Base-by-base conservation (phyloP, 2,888 invertebrate species). In the Cyclophora punctaria region DNA sequence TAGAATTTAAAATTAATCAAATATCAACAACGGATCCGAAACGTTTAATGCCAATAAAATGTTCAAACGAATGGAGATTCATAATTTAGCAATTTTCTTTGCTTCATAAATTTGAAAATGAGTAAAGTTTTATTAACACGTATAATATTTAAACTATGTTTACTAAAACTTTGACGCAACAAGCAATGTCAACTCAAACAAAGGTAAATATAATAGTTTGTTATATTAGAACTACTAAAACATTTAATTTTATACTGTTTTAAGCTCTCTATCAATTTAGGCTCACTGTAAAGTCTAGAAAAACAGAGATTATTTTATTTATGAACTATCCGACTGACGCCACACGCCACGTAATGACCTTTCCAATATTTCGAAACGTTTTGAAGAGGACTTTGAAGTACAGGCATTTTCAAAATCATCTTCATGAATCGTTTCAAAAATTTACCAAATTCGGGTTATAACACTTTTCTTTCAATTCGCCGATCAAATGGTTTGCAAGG, bases 241-340 rank as follows among this genome's bases (percentile, higher is more conserved):
- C 81, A 82, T 83, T 84, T 80, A 5, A 80, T 73, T 79, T 78
- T 71, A 78, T 81, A 80, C 70, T 78, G 77, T 73, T 65, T 73
- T 86, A 87, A 88, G 87, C 88, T 88, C 87, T 87, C 78, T 87
- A 86, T 77, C 71, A 71, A 76, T 72, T 86, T 87, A 88, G 87
- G 87, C 87, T 86, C 80, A 72, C 70, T 72, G 73, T 75, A 68
- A 64, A 34, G 62, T 79, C 80, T 75, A 76, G 78, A 80, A 78
- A 64, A 69, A 78, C 83, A 80, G 70, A 78, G 78, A 75, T 73
- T 60, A 75, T 78, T 75, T 72, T 73, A 50, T 63, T 56, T 48
- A 20, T 48, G 3, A 46, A 42, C 5, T 37, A 37, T 7, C 6
- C 35, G 44, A 48, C 37, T 51, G 48, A 47, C 45, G 43, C 41